Percentiles rank a stretch among this genome's conserved stretches.
Conservation (phyloP, 2,888 invertebrate species). For the Cantharis rustica region DNA sequence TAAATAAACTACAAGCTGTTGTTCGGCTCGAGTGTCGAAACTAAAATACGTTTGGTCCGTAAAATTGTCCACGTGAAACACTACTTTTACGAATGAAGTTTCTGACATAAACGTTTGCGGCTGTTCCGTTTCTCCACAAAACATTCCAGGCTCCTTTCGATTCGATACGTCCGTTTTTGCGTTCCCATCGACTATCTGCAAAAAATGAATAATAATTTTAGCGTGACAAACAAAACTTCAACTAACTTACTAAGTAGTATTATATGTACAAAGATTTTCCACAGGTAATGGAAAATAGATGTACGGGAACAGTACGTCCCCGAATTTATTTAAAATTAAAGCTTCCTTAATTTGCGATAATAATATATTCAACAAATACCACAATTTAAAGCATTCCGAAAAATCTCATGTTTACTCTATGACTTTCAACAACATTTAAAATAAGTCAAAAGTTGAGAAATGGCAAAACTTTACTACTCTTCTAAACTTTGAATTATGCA, state of each 20-base stretch:
- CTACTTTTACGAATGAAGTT: conserved; percentile 88
- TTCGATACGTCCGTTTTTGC: conserved; percentile 88
- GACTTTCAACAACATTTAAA: background rate
- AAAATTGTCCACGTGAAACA: conserved; percentile 91
- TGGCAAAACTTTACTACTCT: conserved; percentile 1
- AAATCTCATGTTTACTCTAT: background rate
- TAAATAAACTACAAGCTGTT: conserved; percentile 87
- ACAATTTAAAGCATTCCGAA: background rate
- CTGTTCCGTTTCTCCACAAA: conserved; percentile 92
- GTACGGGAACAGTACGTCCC: background rate
- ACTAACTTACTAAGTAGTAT: too few species aligned
- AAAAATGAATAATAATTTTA: conserved; percentile 36
- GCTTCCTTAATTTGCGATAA: background rate
- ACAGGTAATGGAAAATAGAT: too few species aligned
- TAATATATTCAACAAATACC: background rate
- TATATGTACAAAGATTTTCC: too few species aligned
- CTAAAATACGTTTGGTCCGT: conserved; percentile 90
- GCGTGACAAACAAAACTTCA: too few species aligned
- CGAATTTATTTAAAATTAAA: background rate
- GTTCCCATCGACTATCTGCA: conserved; percentile 88
- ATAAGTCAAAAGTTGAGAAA: background rate
- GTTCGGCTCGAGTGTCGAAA: conserved; percentile 86
- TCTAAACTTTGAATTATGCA: conserved; percentile 1
- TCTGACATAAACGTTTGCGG: conserved; percentile 94
- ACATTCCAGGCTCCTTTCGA: conserved; percentile 85